Conservation (phyloP, 37 sponge, comb jelly and placozoan species). For the Mnemiopsis leidyi region DNA sequence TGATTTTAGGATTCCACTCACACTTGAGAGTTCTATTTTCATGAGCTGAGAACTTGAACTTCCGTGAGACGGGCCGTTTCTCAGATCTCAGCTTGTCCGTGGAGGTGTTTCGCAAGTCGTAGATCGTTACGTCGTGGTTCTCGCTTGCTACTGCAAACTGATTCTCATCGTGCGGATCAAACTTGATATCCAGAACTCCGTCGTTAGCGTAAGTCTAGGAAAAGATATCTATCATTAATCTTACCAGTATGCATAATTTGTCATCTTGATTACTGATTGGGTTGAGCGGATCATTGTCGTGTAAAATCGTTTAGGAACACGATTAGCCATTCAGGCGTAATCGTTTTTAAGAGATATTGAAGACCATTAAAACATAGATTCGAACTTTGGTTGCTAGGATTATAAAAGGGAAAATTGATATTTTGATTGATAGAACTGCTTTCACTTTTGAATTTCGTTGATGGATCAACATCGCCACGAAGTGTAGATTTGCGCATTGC, state of each 20-base stretch:
- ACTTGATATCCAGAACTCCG: slow-evolving; percentile 50
- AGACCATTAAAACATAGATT: too few species aligned
- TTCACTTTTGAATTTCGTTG: too few species aligned
- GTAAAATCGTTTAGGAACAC: too few species aligned
- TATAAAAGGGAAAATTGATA: too few species aligned
- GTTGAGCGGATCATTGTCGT: background rate
- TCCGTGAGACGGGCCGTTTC: background rate
- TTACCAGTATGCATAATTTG: background rate
- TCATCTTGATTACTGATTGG: background rate
- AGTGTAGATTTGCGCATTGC: too few species aligned
- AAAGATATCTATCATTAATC: background rate
- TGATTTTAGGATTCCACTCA: slow-evolving; percentile 40
- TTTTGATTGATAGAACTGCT: too few species aligned
- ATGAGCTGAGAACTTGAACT: slow-evolving; percentile 64
- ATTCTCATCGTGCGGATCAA: slow-evolving; percentile 30
- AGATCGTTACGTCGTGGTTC: slow-evolving; percentile 58
- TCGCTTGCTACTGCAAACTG: slow-evolving; percentile 53
- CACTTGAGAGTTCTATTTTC: slow-evolving; percentile 37
- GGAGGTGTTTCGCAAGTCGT: background rate
- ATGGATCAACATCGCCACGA: too few species aligned
- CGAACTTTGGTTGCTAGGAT: too few species aligned
- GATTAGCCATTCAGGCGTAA: too few species aligned
- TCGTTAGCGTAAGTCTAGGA: background rate
- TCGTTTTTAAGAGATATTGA: too few species aligned
- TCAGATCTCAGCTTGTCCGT: background rate